Evolutionary conservation across 1,140 invertebrate species (phyloP).

Genomic region (Halyomorpha halys): DNA sequence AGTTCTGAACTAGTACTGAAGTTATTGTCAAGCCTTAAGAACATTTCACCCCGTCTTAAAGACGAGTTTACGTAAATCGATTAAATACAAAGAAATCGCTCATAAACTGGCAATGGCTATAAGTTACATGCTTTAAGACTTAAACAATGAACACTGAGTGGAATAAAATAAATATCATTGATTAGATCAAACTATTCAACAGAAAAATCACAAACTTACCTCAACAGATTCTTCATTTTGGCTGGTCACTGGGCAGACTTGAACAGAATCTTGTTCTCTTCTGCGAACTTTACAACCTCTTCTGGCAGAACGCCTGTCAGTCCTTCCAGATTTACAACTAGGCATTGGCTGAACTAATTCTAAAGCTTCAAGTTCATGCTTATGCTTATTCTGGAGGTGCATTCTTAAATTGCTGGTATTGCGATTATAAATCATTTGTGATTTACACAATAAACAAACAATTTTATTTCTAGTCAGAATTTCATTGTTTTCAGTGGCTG

Average conservation of each 20-base stretch:
- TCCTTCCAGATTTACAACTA: conserved; percentile 21
- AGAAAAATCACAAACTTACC: background rate
- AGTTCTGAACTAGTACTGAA: too few species aligned
- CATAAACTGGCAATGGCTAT: too few species aligned
- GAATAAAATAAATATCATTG: background rate
- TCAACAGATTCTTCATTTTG: too few species aligned
- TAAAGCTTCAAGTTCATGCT: conserved; percentile 39
- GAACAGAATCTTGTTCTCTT: conserved; percentile 14
- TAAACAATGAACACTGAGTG: too few species aligned
- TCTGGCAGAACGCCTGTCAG: conserved; percentile 21
- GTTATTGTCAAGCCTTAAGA: too few species aligned
- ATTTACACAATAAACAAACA: conserved; percentile 49
- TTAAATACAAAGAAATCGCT: too few species aligned
- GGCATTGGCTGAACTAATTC: conserved; percentile 34
- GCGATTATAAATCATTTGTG: conserved; percentile 49
- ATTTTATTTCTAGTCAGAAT: conserved; percentile 53
- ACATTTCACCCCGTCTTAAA: too few species aligned
- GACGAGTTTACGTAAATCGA: too few species aligned
- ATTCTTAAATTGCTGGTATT: conserved; percentile 52
- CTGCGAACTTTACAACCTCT: background rate
- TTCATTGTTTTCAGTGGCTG: conserved; percentile 46
- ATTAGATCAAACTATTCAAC: background rate
- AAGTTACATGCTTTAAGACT: too few species aligned
- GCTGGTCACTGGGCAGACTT: conserved; percentile 21
- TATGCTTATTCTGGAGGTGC: conserved; percentile 51